Evolutionary conservation across 35 echinoderm and acorn worm genomes (phyloP).

Genomic region (Amphiura filiformis): DNA sequence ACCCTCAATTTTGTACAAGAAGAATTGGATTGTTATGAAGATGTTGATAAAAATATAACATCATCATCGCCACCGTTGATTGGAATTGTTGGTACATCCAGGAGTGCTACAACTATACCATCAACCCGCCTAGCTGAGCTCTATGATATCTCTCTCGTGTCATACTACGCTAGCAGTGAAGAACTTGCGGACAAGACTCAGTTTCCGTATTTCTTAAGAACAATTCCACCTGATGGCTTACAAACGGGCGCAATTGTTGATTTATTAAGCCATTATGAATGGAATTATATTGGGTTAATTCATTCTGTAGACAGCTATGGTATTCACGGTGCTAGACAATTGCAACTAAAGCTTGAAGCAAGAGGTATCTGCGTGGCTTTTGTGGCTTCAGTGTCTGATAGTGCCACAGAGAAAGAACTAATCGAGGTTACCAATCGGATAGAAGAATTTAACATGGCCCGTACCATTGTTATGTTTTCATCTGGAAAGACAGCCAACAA

Average conservation of each 20-base stretch:
- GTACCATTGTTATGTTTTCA: conserved; percentile 18
- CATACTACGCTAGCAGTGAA: conserved; percentile 61
- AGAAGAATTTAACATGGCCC: not conserved
- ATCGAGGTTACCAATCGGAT: not conserved
- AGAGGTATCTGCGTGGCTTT: conserved; percentile 29
- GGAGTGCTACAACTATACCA: conserved; percentile 48
- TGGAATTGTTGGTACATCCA: conserved; percentile 48
- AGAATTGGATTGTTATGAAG: not conserved
- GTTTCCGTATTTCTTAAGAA: conserved; percentile 62
- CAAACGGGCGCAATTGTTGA: conserved; percentile 33
- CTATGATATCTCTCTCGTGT: conserved; percentile 34
- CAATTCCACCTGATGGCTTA: conserved; percentile 25
- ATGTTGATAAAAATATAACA: not conserved
- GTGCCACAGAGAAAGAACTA: conserved; percentile 4
- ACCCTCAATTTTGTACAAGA: not conserved
- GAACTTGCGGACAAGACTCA: conserved; percentile 45
- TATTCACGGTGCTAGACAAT: conserved; percentile 12
- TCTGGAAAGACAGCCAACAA: conserved; percentile 14
- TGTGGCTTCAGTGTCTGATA: not conserved
- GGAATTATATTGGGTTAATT: conserved; percentile 28
- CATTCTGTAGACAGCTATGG: conserved; percentile 39
- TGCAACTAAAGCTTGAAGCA: not conserved
- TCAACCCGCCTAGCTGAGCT: conserved; percentile 52
- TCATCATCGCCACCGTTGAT: not conserved
- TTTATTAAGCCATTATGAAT: conserved; percentile 4